Percentiles rank a stretch among this genome's conserved stretches.
phyloP scores from a whole-genome alignment of 92 coral and sea anemone species.

The Epizoanthus rinbou region DNA sequence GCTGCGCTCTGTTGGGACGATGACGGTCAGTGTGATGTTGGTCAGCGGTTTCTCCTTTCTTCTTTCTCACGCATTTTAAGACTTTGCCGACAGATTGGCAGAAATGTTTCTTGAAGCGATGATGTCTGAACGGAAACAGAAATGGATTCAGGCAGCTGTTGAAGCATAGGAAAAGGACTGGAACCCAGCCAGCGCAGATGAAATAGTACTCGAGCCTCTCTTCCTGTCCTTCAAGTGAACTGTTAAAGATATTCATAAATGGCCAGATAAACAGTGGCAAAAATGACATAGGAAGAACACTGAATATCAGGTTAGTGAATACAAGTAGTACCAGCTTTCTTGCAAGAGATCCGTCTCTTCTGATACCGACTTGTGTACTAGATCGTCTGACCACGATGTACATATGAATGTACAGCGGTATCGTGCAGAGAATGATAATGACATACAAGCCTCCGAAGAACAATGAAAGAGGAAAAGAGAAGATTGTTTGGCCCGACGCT shows the following conservation, averaged over 20 bases:
- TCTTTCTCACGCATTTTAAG: too few relatives aligned
- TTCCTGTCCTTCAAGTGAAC: too few relatives aligned
- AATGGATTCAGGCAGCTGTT: constrained; percentile 9
- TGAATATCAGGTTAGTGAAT: neutral
- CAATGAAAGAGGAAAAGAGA: neutral
- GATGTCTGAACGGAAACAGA: constrained; percentile 34
- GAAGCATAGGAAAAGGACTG: neutral
- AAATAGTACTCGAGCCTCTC: too few relatives aligned
- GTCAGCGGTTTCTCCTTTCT: too few relatives aligned
- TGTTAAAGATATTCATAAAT: too few relatives aligned
- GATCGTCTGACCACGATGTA: constrained; percentile 15
- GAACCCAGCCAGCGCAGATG: neutral
- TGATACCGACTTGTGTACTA: constrained; percentile 1
- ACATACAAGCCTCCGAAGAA: too few relatives aligned
- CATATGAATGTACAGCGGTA: constrained; percentile 8
- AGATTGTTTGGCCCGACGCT: neutral
- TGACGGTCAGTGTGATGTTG: too few relatives aligned
- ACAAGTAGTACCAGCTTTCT: constrained; percentile 8
- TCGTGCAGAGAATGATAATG: neutral
- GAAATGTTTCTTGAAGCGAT: neutral
- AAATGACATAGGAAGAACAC: neutral
- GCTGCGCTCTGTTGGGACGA: too few relatives aligned
- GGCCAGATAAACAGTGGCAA: neutral
- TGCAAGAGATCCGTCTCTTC: constrained; percentile 18
- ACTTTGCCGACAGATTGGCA: neutral